Conservation (phyloP, 2,888 invertebrate species). For the Pristionchus japonicus region DNA sequence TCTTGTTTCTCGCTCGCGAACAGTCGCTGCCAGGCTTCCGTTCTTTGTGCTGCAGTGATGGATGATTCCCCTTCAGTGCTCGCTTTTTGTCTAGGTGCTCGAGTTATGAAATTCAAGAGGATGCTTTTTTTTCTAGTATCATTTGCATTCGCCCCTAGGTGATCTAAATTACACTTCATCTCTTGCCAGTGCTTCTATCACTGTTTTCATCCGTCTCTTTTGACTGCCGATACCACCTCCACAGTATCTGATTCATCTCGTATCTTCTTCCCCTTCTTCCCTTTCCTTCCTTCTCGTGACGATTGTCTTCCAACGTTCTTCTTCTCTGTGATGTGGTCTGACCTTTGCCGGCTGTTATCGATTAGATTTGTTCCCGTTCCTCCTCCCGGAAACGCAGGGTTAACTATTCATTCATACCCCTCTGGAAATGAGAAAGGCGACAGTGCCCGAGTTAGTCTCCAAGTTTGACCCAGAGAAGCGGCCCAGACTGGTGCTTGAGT, state of each 20-base stretch:
- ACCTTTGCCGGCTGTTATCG: not conserved
- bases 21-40: too few species aligned
- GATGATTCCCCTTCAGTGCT: too few species aligned
- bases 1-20: not conserved
- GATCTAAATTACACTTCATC: not conserved
- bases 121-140: not conserved
- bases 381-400: too few species aligned
- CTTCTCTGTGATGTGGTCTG: not conserved
- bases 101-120: not conserved
- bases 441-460: not conserved
- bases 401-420: too few species aligned
- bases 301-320: slow-evolving; percentile 11
- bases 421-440: not conserved
- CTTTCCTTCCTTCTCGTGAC: not conserved
- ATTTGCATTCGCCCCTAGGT: not conserved
- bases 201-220: not conserved
- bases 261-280: not conserved
- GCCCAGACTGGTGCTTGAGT: not conserved
- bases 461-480: not conserved
- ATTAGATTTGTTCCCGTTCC: slow-evolving; percentile 2
- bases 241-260: not conserved
- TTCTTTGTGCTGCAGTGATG: too few species aligned
- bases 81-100: too few species aligned
- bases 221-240: not conserved
- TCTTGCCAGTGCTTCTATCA: not conserved